Conservation (phyloP, 2,888 invertebrate genomes). For the Pachymerium ferrugineum region DNA sequence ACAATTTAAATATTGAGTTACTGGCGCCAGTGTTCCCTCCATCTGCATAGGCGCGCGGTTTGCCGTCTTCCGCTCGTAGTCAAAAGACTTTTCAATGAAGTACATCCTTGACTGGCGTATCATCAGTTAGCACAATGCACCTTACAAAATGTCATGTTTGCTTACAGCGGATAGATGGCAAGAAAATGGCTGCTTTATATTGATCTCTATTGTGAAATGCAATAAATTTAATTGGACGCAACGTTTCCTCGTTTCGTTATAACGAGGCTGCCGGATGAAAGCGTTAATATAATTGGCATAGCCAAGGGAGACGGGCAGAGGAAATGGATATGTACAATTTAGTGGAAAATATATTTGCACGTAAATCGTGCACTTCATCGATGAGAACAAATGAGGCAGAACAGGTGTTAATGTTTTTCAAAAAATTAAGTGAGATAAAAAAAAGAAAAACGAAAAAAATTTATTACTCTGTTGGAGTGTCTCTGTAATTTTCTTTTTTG, state of each 20-base stretch:
- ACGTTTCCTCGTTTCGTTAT: neutral
- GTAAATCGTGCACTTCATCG: neutral
- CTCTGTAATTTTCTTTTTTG: neutral
- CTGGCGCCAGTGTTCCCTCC: constrained; percentile 23
- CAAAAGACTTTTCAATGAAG: constrained; percentile 20
- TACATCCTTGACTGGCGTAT: constrained; percentile 24
- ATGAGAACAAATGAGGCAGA: constrained; percentile 4
- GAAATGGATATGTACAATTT: constrained; percentile 25
- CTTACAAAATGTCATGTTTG: neutral
- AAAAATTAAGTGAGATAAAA: neutral
- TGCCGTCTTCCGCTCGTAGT: constrained; percentile 19
- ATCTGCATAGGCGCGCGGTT: constrained; percentile 24
- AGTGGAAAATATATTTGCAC: constrained; percentile 15
- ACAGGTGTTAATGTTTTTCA: neutral
- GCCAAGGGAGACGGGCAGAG: constrained; percentile 10
- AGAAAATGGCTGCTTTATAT: neutral
- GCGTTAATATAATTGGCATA: constrained; percentile 16
- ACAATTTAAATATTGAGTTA: constrained; percentile 27
- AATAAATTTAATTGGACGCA: constrained; percentile 20
- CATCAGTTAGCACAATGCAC: constrained; percentile 25
- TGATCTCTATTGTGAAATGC: neutral
- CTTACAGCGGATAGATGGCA: neutral
- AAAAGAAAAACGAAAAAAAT: neutral
- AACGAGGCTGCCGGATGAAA: constrained; percentile 5
- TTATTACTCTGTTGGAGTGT: neutral